Conservation (phyloP, 2,113 vertebrate species). For the Elanus axillaris region DNA sequence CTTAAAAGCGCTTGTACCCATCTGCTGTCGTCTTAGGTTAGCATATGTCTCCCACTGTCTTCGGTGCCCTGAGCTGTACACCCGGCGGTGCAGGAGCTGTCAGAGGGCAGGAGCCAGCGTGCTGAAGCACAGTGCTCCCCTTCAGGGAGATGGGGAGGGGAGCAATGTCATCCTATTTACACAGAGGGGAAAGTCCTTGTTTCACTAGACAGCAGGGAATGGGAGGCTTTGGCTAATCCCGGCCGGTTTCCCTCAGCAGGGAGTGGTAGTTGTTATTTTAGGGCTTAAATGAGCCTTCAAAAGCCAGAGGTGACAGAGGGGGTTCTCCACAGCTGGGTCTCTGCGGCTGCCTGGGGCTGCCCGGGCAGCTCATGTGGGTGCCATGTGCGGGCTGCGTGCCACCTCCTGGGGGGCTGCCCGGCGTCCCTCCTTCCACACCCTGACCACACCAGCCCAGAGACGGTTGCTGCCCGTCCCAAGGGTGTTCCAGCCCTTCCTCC, state of each 20-base stretch:
- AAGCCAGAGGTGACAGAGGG: not conserved
- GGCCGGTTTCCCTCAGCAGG: not conserved
- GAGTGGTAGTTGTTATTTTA: slow-evolving; percentile 41
- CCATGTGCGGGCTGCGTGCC: not conserved
- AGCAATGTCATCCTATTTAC: not conserved
- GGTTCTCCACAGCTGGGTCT: not conserved
- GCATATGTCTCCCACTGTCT: not conserved
- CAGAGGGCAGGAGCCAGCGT: not conserved
- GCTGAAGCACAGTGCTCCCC: not conserved
- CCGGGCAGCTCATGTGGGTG: not conserved
- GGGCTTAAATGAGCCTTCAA: not conserved
- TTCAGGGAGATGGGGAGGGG: not conserved
- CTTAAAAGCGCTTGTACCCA: slow-evolving; percentile 5
- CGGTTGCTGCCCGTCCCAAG: not conserved
- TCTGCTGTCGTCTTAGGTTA: slow-evolving; percentile 16
- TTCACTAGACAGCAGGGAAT: not conserved
- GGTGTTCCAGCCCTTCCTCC: slow-evolving; percentile 37
- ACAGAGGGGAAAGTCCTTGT: not conserved
- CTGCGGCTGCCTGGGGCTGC: not conserved
- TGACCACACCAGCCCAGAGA: not conserved
- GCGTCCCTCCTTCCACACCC: not conserved
- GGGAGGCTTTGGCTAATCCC: not conserved
- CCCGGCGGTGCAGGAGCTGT: not conserved
- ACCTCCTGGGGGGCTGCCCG: not conserved
- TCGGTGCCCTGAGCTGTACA: not conserved